Conservation (phyloP, 2,113 vertebrate species). For the Ondatra zibethicus region DNA sequence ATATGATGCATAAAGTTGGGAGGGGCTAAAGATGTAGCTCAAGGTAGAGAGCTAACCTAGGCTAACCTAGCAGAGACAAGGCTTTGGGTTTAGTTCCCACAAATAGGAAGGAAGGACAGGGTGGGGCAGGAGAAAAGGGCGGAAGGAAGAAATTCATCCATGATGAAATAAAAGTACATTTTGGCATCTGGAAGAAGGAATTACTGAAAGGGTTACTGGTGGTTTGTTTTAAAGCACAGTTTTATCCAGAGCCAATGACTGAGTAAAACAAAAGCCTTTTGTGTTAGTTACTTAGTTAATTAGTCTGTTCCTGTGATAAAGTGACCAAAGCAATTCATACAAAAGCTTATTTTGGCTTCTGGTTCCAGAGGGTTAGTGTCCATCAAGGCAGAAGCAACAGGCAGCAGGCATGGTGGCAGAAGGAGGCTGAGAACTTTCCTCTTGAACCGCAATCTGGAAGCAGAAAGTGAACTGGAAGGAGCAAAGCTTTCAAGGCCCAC, state of each 20-base stretch:
- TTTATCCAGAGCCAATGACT: constrained; percentile 3
- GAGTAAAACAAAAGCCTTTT: not conserved
- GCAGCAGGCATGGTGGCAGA: not conserved
- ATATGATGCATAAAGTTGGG: not conserved
- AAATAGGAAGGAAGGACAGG: not conserved
- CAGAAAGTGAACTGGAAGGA: not conserved
- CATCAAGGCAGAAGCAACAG: not conserved
- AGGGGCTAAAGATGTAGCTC: not conserved
- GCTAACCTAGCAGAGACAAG: not conserved
- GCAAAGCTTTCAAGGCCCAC: not conserved
- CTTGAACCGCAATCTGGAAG: not conserved
- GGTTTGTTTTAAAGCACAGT: not conserved
- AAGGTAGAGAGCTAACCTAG: not conserved
- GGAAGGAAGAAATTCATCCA: not conserved
- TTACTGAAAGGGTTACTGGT: not conserved
- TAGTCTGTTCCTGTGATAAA: not conserved
- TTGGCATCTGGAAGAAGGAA: not conserved
- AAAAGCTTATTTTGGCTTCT: not conserved
- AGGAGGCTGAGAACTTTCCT: too few species aligned
- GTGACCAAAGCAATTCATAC: not conserved
- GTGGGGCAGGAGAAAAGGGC: too few species aligned
- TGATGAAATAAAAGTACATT: not conserved
- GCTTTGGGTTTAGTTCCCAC: not conserved
- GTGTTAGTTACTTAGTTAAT: not conserved
- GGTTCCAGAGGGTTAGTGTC: not conserved